Evolutionary conservation across 2,797 vertebrate species (phyloP), one percentile per base, ranked within the genome.

Genomic region (Melanotaenia boesemani): DNA sequence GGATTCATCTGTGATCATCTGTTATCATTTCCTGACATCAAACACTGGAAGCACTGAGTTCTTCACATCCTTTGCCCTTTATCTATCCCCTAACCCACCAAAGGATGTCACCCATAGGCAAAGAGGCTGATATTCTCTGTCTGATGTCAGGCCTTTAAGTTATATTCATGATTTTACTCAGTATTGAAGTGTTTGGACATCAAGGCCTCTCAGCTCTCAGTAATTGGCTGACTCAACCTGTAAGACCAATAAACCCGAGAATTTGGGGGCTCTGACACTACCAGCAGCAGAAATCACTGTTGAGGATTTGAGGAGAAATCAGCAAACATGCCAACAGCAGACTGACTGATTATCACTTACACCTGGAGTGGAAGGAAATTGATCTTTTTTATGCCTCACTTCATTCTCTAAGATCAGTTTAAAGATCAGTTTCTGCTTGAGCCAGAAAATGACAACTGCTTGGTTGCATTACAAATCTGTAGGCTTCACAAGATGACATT

Each of bases 81-180:
- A 65, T 70, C 34, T 48, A 16, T 74, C 60, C 64, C 66, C 61
- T 70, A 66, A 34, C 18, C 22, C 41, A 65, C 36, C 65, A 5
- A 18, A 58, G 63, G 55, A 68, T 41, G 36, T 72, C 73, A 30
- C 65, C 84, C 79, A 72, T 63, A 67, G 73, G 76, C 77, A 34
- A 78, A 77, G 72, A 37, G 54, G 68, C 74, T 63, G 79, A 70
- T 76, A 74, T 4, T 69, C 68, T 56, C 66, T 58, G 72, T 79
- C 60, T 84, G 86, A 88, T 80, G 86, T 73, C 71, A 54, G 66
- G 66, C 70, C 81, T 39, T n/a, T 46, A 58, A n/a, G 87, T 76
- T 70, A 68, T 52, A 65, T 56, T 63, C 83, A 59, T 80, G 84
- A 76, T 88, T 81, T 86, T 82, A 81, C 79, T 90, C 86, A 68